Percentiles rank a stretch among this genome's conserved stretches.
These are phyloP conservation scores for Hydrophis major DNA, from an alignment of 2,797 vertebrate genomes.

Conservation along the genomic window DNA sequence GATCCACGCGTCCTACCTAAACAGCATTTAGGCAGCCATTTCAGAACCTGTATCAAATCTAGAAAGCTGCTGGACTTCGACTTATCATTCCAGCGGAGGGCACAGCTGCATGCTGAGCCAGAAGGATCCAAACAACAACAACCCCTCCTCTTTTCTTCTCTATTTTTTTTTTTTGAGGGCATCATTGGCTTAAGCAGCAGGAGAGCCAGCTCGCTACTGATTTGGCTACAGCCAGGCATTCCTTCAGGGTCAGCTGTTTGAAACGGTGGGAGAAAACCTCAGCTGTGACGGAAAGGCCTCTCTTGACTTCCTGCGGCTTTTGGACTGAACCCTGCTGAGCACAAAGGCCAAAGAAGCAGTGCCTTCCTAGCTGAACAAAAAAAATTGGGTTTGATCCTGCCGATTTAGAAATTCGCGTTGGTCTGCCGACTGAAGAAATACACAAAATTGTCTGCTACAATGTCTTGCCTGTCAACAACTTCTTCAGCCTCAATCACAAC, in stretches of 20 bases:
- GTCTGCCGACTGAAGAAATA: not conserved
- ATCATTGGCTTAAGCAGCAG: not conserved
- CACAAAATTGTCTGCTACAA: too few species aligned
- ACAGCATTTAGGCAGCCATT: not conserved
- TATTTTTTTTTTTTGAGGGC: not conserved
- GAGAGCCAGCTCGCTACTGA: not conserved
- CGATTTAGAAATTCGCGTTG: not conserved
- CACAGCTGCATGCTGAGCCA: not conserved
- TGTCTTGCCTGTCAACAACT: too few species aligned
- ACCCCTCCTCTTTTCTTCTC: not conserved
- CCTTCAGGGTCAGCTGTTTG: conserved; percentile 18
- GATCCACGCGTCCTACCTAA: too few species aligned
- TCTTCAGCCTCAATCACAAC: too few species aligned
- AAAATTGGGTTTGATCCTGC: not conserved
- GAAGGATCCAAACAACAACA: not conserved
- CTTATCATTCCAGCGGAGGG: not conserved
- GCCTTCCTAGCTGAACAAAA: not conserved
- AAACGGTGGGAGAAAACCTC: not conserved
- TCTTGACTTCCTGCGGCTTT: not conserved
- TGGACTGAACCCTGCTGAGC: not conserved
- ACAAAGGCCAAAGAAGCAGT: not conserved
- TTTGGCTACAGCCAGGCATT: not conserved
- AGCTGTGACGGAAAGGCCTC: not conserved
- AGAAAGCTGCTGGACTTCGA: not conserved
- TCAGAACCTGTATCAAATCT: not conserved